Conservation (phyloP, 2,888 invertebrate genomes). For the Microctonus aethiopoides region DNA sequence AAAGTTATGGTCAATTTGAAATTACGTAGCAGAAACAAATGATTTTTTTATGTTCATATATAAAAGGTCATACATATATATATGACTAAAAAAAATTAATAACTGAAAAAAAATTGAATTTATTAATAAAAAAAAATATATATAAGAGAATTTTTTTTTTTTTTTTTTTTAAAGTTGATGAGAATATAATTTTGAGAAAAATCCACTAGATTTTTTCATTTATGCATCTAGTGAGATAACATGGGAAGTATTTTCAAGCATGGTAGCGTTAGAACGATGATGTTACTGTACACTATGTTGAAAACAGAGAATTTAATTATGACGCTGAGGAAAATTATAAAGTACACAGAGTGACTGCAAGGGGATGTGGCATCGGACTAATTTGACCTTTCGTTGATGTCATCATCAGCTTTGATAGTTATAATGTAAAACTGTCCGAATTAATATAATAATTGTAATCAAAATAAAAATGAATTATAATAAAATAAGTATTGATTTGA, state of each 20-base stretch:
- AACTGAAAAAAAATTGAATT: too few species aligned
- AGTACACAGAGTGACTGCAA: constrained; percentile 38
- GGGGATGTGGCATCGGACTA: neutral
- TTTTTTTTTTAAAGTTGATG: too few species aligned
- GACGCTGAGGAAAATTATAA: constrained; percentile 45
- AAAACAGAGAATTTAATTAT: constrained; percentile 53
- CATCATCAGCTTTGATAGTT: neutral
- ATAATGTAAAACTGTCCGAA: neutral
- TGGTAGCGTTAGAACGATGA: neutral
- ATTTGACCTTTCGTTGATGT: neutral
- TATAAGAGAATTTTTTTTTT: too few species aligned
- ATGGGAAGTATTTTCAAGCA: neutral
- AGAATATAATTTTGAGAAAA: too few species aligned
- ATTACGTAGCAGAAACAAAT: too few species aligned
- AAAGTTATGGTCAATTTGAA: too few species aligned
- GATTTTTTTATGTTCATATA: too few species aligned
- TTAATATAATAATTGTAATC: neutral
- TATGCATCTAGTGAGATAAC: too few species aligned
- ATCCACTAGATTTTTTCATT: too few species aligned
- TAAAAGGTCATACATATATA: too few species aligned
- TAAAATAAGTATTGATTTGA: neutral
- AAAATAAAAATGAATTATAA: neutral
- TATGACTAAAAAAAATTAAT: too few species aligned
- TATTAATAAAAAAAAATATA: too few species aligned
- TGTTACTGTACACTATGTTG: constrained; percentile 20